Base-by-base conservation (phyloP, 2,888 invertebrate genomes). In the Andrena fulva region DNA sequence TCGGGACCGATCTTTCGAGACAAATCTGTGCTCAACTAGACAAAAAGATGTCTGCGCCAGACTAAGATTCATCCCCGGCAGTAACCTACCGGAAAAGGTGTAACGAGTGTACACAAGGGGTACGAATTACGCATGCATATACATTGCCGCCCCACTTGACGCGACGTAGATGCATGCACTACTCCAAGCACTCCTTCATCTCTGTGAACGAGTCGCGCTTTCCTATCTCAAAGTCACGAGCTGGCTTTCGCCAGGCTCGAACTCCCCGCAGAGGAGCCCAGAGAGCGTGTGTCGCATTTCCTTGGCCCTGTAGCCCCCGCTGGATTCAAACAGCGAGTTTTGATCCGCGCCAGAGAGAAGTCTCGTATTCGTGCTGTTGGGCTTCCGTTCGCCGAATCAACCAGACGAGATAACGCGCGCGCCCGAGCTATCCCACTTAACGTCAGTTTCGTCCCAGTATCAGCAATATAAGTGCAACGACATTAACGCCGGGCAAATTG, bases 201-300 rank as follows among this genome's bases (percentile, higher is more conserved):
- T 24, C 20, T 7, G 10, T 6, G 42, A 73, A 68, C 62, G n/a
- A 60, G 48, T 48, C 24, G 12, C 1, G 29, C 42, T 24, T 16
- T n/a, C 60, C 52, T 62, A 60, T 67, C 52, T 12, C 29, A 42
- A 67, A 67, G 60, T 67, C 67, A 31, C 29, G 24, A 62, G 48
- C 42, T 76, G 20, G 54, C 24, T 63, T 54, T n/a, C 62, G 62
- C 8, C 59, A 66, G 29, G 52, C 31, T 35, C 60, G 60, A 24
- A 31, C 29, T 29, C 20, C 10, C 24, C 20, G 59, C 42, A 29
- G 2, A 27, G 42, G 71, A 77, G 27, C 54, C 52, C 16, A 10
- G 42, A 42, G 63, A 68, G 62, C 20, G 42, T 20, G 54, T 33
- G 62, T 67, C 78, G 20, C 52, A 16, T 69, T 60, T 70, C 77